Conservation (phyloP, 2,113 vertebrate species). For the Tragelaphus imberbis region DNA sequence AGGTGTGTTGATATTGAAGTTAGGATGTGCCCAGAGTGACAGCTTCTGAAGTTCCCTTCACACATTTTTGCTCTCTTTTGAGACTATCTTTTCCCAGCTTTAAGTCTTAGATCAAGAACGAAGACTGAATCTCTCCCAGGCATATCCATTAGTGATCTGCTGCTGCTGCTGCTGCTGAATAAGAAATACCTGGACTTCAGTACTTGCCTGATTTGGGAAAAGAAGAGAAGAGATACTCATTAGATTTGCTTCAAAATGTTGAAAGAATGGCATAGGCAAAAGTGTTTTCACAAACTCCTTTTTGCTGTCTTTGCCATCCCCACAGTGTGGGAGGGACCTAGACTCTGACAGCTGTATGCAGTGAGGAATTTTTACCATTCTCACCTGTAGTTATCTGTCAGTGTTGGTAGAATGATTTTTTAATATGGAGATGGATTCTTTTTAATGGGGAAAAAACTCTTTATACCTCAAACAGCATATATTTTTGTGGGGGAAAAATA, state of each 20-base stretch:
- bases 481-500: background rate
- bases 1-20: background rate
- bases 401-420: background rate
- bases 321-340: background rate
- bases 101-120: background rate
- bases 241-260: background rate
- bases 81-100: background rate
- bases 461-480: background rate
- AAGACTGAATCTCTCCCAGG: background rate
- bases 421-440: background rate
- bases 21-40: background rate
- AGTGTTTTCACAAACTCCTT: background rate
- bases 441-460: background rate
- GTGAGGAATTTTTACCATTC: conserved; percentile 36
- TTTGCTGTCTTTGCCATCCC: background rate
- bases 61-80: background rate
- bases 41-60: background rate
- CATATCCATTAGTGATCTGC: background rate
- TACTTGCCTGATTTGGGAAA: conserved; percentile 16
- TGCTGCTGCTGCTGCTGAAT: background rate
- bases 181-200: background rate
- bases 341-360: conserved; percentile 37
- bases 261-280: background rate
- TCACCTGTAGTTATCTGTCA: conserved; percentile 27
- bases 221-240: background rate